These are phyloP conservation scores for Pseudolycoriella hygida DNA, from an alignment of 2,888 invertebrate genomes.

Conservation along the genomic window DNA sequence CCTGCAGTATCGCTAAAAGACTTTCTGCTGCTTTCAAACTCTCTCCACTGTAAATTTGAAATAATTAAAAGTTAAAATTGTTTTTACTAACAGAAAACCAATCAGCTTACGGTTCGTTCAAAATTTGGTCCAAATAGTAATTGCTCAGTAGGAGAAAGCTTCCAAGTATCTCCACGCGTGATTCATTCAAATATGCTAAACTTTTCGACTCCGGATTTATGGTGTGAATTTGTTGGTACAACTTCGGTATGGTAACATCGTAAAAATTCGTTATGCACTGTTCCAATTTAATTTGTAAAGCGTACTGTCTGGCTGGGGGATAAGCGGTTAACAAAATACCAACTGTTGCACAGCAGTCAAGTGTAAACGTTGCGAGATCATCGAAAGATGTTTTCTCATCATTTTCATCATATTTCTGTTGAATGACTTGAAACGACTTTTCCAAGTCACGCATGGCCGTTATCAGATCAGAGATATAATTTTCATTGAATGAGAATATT, in stretches of 20 bases:
- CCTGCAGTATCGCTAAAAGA: constrained; percentile 27
- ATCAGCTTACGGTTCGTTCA: constrained; percentile 23
- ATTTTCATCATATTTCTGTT: constrained; percentile 2
- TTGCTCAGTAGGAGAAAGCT: constrained; percentile 28
- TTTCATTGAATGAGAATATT: constrained; percentile 36
- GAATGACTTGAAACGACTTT: constrained; percentile 3
- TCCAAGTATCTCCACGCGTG: constrained; percentile 29
- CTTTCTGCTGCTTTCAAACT: constrained; percentile 16
- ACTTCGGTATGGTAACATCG: constrained; percentile 49
- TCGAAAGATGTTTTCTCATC: constrained; percentile 29
- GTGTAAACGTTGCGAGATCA: constrained; percentile 47
- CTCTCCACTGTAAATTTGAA: constrained; percentile 7
- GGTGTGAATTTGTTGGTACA: constrained; percentile 43
- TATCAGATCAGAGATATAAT: constrained; percentile 42
- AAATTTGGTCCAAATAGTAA: constrained; percentile 22
- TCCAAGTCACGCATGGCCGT: constrained; percentile 35
- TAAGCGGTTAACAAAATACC: constrained; percentile 49
- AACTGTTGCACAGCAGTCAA: constrained; percentile 53
- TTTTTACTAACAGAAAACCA: background rate
- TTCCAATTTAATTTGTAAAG: constrained; percentile 39
- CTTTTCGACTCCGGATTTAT: constrained; percentile 20
- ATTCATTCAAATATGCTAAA: constrained; percentile 21
- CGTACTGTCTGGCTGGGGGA: constrained; percentile 33
- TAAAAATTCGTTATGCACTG: constrained; percentile 54
- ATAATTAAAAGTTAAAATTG: constrained; percentile 8